A percentile compares a stretch with the other conserved stretches of the same genome.
Evolutionary conservation across 35 echinoderm and acorn worm species (phyloP).

Genomic region (Apostichopus californicus): DNA sequence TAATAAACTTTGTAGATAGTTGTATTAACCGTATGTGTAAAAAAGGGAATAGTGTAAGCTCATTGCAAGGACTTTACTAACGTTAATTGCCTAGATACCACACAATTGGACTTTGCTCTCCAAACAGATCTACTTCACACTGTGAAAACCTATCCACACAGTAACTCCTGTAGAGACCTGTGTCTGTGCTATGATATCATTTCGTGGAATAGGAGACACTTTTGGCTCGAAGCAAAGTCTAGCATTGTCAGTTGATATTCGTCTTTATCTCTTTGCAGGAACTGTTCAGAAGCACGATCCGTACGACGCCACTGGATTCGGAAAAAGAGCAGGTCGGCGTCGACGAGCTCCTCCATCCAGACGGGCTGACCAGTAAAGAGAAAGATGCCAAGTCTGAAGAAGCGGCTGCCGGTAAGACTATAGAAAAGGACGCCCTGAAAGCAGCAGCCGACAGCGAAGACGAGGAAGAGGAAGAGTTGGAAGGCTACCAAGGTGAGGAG

Average conservation of each 20-base stretch:
- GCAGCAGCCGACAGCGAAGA: constrained; percentile 20
- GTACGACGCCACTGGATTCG: constrained; percentile 28
- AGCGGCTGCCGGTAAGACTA: background rate
- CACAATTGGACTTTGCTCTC: background rate
- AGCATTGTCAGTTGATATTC: background rate
- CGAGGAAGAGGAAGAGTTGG: constrained; percentile 19
- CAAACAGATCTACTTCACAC: background rate
- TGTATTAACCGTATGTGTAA: background rate
- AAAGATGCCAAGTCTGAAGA: constrained; percentile 15
- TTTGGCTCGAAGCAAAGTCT: no score
- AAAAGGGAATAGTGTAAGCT: background rate
- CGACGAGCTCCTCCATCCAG: constrained; percentile 27
- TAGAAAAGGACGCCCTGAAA: constrained; percentile 53
- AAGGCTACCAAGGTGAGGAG: constrained; percentile 5
- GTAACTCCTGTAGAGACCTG: no score
- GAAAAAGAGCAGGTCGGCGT: constrained; percentile 28
- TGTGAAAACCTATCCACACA: no score
- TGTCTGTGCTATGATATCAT: no score
- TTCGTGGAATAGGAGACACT: no score
- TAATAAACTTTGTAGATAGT: background rate
- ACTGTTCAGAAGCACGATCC: constrained; percentile 43
- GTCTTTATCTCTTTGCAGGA: constrained; percentile 21
- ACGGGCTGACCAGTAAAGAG: background rate
- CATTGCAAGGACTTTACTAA: background rate
- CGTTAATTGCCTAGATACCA: background rate